Base-by-base conservation (phyloP, 2,888 invertebrate genomes). In the Apodemia duryi region DNA sequence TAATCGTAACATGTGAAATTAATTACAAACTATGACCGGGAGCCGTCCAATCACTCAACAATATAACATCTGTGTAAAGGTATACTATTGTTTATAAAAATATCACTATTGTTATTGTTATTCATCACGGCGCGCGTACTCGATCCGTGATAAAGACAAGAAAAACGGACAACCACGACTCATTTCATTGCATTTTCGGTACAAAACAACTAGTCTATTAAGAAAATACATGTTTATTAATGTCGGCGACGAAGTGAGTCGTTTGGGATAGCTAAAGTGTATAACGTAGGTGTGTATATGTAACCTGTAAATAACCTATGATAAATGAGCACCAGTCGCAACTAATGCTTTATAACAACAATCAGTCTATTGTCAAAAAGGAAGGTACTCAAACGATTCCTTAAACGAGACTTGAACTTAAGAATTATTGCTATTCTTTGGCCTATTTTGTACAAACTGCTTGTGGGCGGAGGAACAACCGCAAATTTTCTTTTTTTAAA, bases 341-440 rank as follows among this genome's bases (percentile, higher is more conserved):
- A 90, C 89, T 84, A 87, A 90, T 86, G 90, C 88, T 86, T 83
- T 77, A 60, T 60, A 91, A 90, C 87, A 90, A 90, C 88, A 76
- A 88, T 91, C 91, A 91, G 91, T 91, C 91, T 91, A 91, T 91
- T 91, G 91, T 90, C 85, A 86, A 83, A 89, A 88, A 89, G 88
- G 90, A 90, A 88, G 87, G 88, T 88, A 84, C 79, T 78, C 72
- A 77, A 75, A 79, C 73, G 80, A 76, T 80, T 75, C 76, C 81
- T 72, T 75, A 76, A 77, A 82, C 86, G 82, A 85, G 83, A 76
- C 80, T 79, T 61, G 70, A 66, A 69, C 71, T 70, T 71, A 71
- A 75, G 71, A 46, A 35, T 38, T 10, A 28, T 64, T n/a, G 49
- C 11, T 11, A 6, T 28, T 32, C 11, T 38, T 11, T 29, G n/a